phyloP scores from a whole-genome alignment of 2,113 vertebrate genomes.

The Gnathochromis pfefferi region DNA sequence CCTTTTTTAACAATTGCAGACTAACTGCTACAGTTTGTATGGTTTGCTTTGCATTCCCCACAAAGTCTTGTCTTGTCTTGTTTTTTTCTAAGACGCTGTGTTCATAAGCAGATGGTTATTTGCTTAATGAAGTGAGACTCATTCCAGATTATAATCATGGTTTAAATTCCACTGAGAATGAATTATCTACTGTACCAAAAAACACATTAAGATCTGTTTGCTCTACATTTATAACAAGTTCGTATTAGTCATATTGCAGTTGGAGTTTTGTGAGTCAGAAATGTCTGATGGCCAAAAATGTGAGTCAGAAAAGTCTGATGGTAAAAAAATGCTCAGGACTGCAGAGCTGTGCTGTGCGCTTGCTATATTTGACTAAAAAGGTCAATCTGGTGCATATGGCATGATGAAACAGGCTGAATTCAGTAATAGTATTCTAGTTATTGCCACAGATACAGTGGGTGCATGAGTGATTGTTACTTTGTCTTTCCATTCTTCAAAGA shows the following conservation, averaged over 20 bases:
- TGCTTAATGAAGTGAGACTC: neutral
- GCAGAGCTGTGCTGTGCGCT: neutral
- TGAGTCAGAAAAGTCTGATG: neutral
- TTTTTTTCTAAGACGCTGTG: neutral
- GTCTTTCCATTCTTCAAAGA: neutral
- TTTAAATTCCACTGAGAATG: neutral
- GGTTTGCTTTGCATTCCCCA: neutral
- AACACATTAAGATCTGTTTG: neutral
- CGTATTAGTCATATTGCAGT: neutral
- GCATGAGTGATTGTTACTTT: neutral
- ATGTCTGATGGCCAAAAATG: neutral
- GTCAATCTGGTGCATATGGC: neutral
- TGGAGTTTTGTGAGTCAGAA: neutral
- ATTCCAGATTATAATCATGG: conserved; percentile 5
- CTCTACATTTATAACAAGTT: neutral
- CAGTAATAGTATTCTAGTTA: neutral
- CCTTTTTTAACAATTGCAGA: neutral
- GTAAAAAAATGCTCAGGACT: neutral
- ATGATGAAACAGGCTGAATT: neutral
- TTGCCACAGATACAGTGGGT: neutral
- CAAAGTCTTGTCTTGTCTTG: neutral
- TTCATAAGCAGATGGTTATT: conserved; percentile 6
- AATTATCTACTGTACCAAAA: neutral
- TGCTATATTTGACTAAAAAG: neutral
- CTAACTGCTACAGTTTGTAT: neutral